Evolutionary conservation across 2,113 vertebrate species (phyloP).

Genomic region (Alces alces): DNA sequence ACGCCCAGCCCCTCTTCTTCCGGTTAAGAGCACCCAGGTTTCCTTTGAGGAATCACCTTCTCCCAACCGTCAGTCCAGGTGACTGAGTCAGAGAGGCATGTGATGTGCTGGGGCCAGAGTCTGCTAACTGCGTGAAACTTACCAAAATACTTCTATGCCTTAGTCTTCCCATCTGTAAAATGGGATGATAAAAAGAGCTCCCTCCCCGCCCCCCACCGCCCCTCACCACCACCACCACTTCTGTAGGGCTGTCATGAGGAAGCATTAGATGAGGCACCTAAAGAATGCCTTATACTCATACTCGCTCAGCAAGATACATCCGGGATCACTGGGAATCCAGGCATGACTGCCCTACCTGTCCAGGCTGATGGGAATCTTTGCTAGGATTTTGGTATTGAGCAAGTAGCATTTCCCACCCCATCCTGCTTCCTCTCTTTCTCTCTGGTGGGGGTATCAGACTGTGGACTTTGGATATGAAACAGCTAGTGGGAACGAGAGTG

Average conservation of each 20-base stretch:
- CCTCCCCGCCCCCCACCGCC: neutral
- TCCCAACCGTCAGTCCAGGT: too few relatives aligned
- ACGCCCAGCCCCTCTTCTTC: neutral
- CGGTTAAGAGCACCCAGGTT: neutral
- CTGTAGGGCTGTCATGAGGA: neutral
- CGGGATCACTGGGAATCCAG: neutral
- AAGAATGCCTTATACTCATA: neutral
- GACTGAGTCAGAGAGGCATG: neutral
- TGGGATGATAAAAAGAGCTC: neutral
- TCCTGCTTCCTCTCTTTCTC: neutral
- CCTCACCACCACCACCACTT: neutral
- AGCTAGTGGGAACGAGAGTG: neutral
- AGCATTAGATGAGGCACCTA: neutral
- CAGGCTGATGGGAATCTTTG: neutral
- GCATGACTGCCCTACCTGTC: too few relatives aligned
- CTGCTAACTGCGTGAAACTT: neutral
- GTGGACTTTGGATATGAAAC: neutral
- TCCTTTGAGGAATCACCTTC: neutral
- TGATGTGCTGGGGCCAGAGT: neutral
- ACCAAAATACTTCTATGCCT: neutral
- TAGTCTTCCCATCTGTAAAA: neutral
- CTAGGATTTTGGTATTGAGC: neutral
- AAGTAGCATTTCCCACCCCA: neutral
- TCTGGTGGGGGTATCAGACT: too few relatives aligned
- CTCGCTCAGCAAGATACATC: neutral